These are phyloP conservation scores for Tyto alba DNA, from an alignment of 2,113 vertebrate genomes.

Conservation along the genomic window DNA sequence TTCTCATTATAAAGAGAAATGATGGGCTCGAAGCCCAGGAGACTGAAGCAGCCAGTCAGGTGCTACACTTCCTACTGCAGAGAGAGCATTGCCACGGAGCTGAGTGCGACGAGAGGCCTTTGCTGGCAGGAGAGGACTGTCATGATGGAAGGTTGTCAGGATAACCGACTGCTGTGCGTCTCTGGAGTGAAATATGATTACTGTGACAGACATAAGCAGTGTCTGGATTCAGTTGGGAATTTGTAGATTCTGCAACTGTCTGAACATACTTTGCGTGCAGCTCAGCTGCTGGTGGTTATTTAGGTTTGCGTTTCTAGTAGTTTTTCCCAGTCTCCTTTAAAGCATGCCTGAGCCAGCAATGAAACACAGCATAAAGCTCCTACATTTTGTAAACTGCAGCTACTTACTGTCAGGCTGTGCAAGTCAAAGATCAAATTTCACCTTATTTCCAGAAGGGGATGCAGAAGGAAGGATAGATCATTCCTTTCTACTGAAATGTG, in stretches of 20 bases:
- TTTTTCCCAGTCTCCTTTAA: background rate
- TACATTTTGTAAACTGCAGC: background rate
- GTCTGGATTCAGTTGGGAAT: background rate
- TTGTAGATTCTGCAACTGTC: background rate
- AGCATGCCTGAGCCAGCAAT: background rate
- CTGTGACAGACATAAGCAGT: background rate
- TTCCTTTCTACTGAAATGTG: slow-evolving; percentile 17
- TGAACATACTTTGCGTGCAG: background rate
- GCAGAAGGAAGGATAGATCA: background rate
- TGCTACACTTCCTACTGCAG: background rate
- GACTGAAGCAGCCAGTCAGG: background rate
- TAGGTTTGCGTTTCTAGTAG: background rate
- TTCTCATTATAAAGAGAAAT: background rate
- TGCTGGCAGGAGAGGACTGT: background rate
- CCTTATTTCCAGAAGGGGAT: slow-evolving; percentile 14
- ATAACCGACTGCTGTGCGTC: background rate
- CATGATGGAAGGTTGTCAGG: background rate
- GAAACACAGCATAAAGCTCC: background rate
- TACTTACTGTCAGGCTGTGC: background rate
- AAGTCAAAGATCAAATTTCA: background rate
- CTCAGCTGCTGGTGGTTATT: background rate
- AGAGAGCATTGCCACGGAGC: background rate
- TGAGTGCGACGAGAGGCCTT: background rate
- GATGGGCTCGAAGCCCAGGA: background rate
- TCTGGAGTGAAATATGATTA: background rate